A percentile compares a stretch with the other conserved stretches of the same genome.
These are phyloP conservation scores for Sylvietta virens DNA, from an alignment of 2,113 vertebrate genomes.

Conservation along the genomic window DNA sequence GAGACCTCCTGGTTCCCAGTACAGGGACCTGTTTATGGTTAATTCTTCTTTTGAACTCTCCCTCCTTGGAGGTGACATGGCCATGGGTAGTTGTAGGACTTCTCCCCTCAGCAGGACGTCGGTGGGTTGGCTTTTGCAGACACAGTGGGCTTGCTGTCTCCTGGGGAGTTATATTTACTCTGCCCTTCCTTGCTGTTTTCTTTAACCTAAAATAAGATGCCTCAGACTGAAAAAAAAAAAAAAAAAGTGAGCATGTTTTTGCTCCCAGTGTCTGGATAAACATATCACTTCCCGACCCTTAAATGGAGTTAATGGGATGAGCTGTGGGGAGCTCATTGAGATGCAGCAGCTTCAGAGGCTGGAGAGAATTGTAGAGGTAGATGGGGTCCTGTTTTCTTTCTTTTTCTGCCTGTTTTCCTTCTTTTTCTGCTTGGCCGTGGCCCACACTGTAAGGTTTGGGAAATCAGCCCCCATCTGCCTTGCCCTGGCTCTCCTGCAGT, in stretches of 20 bases:
- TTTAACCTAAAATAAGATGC: constrained; percentile 28
- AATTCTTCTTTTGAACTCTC: neutral
- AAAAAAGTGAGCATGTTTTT: neutral
- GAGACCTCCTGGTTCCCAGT: neutral
- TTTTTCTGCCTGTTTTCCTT: neutral
- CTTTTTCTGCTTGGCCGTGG: neutral
- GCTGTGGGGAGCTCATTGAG: neutral
- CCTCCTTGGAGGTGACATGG: neutral
- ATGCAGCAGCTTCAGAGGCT: neutral
- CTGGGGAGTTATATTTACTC: constrained; percentile 26
- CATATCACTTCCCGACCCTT: neutral
- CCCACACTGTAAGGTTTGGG: neutral
- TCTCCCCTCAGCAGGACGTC: fast-evolving
- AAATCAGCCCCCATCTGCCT: neutral
- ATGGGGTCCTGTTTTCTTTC: neutral
- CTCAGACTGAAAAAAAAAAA: neutral
- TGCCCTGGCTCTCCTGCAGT: neutral
- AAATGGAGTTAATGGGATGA: constrained; percentile 8
- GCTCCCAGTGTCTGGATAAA: constrained; percentile 22
- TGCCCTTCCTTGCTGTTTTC: constrained; percentile 15
- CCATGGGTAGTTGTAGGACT: neutral
- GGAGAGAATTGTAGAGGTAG: neutral
- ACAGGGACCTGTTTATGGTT: neutral
- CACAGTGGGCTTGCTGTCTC: neutral
- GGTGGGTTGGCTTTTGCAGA: neutral